A percentile compares a stretch with the other conserved stretches of the same genome.
Evolutionary conservation across 2,797 vertebrate genomes (phyloP).

Genomic region (Melanogrammus aeglefinus): DNA sequence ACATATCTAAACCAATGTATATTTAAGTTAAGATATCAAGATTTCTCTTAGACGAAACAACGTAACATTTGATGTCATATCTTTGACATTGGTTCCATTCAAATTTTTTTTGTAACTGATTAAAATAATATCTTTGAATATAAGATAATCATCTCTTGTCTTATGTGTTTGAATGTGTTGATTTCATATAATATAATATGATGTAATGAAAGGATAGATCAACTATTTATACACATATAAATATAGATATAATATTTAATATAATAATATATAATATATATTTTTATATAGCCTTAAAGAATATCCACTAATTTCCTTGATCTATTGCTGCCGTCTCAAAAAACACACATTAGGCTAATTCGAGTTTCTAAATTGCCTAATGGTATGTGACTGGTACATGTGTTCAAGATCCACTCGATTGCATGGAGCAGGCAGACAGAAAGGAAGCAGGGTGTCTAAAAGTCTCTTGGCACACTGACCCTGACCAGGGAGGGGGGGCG

Average conservation of each 20-base stretch:
- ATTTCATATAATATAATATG: neutral
- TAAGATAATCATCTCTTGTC: neutral
- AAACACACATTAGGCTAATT: conserved; percentile 1
- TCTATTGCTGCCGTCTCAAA: conserved; percentile 6
- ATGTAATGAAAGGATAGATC: neutral
- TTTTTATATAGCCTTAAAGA: neutral
- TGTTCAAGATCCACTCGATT: conserved; percentile 2
- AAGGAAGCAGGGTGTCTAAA: neutral
- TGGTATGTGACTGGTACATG: conserved; percentile 35
- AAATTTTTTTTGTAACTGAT: conserved; percentile 1
- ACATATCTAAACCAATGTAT: neutral
- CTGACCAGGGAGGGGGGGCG: neutral
- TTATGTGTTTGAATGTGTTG: conserved; percentile 4
- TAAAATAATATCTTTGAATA: conserved; percentile 4
- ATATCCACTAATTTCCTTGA: conserved; percentile 18
- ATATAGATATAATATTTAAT: neutral
- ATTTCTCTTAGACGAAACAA: neutral
- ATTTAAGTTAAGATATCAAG: neutral
- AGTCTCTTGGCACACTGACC: neutral
- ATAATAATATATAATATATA: too few relatives aligned
- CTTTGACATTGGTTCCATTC: neutral
- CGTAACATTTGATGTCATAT: neutral
- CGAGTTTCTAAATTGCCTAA: conserved; percentile 24
- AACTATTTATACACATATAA: neutral
- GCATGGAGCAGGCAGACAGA: neutral